Conservation (phyloP, 2,113 vertebrate species). For the Cervus canadensis region DNA sequence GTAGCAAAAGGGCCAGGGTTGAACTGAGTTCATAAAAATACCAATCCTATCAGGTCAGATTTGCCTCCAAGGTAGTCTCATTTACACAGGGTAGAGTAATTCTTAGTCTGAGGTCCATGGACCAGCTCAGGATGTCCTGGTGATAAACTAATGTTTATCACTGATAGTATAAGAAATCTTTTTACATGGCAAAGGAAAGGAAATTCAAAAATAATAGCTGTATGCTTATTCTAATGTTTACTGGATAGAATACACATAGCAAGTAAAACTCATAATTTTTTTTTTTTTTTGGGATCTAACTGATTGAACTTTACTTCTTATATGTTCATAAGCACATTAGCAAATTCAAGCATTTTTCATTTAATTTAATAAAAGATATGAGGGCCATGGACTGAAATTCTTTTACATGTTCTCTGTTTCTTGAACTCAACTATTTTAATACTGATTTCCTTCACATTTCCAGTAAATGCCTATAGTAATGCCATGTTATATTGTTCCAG, state of each 20-base stretch:
- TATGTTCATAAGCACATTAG: background rate
- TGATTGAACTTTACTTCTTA: background rate
- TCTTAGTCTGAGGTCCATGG: background rate
- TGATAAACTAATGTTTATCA: background rate
- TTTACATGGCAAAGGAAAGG: background rate
- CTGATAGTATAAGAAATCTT: background rate
- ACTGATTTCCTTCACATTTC: background rate
- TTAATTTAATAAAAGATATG: background rate
- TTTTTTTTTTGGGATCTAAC: too few relatives aligned
- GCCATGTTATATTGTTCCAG: background rate
- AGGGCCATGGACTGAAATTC: background rate
- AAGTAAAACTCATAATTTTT: background rate
- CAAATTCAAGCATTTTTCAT: background rate
- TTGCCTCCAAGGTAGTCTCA: background rate
- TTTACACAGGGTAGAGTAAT: background rate
- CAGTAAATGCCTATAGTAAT: background rate
- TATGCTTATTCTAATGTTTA: background rate
- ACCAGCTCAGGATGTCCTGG: background rate
- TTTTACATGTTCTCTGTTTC: background rate
- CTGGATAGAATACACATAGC: background rate
- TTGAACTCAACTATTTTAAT: background rate
- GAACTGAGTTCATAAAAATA: background rate
- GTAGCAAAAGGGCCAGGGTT: background rate
- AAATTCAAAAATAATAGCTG: background rate
- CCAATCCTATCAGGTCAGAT: background rate